Base-by-base conservation (phyloP, 2,888 invertebrate species). In the Timandra comae region DNA sequence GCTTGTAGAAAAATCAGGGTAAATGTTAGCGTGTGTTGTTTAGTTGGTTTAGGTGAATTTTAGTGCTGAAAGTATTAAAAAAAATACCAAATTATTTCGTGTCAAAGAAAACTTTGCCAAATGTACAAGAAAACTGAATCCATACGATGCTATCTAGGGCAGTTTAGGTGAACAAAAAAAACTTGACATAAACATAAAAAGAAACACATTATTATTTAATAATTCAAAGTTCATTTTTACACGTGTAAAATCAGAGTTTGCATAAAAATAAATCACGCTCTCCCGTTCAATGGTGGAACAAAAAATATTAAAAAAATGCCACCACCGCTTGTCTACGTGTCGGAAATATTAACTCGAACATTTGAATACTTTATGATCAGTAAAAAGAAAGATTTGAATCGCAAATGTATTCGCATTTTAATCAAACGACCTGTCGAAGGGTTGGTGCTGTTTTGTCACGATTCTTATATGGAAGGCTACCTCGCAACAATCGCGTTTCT, bases 311-410 rank as follows among this genome's bases (percentile, higher is more conserved):
- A 56, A 55, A 54, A 50, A 64, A 39, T 54, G 56, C 54, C 54
- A 36, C 61, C 56, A 57, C 60, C 63, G 52, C 55, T 56, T 56
- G 49, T 43, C 52, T 54, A 80, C 80, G 79, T 76, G 80, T 75
- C 73, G 71, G 70, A 76, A 80, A 81, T 81, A 80, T 81, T 76
- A 80, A 80, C 75, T 67, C 59, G 61, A 60, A 54, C 71, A 78
- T 82, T 82, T 81, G 78, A 82, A 81, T 81, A 75, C 75, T 80
- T 82, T 80, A 81, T 79, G 82, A 80, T 79, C 79, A 73, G 81
- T 76, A 78, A 79, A 77, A 78, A 73, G 70, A 67, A 75, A 70
- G 73, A 82, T 81, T 80, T 79, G 80, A 81, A 81, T 81, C 68
- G 63, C 77, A 79, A 81, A 81, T 81, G 74, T 75, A 68, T 71